Evolutionary conservation across 2,113 vertebrate species (phyloP), one percentile per base, ranked within the genome.

Genomic region (Channa argus): DNA sequence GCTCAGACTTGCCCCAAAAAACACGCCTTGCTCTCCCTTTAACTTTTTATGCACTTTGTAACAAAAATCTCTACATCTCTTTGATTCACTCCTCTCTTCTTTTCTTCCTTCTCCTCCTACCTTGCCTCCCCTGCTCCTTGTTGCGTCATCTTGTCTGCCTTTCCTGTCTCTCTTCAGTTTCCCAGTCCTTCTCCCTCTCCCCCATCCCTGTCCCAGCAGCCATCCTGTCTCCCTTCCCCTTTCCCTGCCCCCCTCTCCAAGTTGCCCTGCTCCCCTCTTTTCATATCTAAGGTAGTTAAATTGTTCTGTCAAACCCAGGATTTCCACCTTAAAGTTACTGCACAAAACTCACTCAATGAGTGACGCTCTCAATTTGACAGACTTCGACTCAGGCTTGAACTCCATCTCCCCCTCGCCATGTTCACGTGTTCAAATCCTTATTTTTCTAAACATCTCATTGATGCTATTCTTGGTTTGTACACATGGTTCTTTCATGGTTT

Each of bases 211-310:
- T 24, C 54, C 54, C 5, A 12, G 52, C 70, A 41, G 50, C 69
- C 8, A 4, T 46, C 69, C 69, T 12, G 39, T 41, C 39, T 41
- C 39, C 24, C 44, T 61, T 33, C 45, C 61, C 24, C 64, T 67
- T 10, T 90, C 91, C 85, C 87, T 89, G 83, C 81, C 86, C 12
- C 86, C 12, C 85, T 89, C 90, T 88, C 92, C 81, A 92, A 89
- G 74, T 87, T 91, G 87, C 90, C 90, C 87, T 82, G 70, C 53
- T 89, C 92, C 86, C 91, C 91, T 38, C 84, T 88, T 91, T 79
- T 87, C 92, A 89, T 90, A 82, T 82, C 90, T 94, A 85, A 93
- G 89, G 46, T 92, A 94, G 84, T 92, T 94, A 78, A 93, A 90
- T 90, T 90, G 89, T 86, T 92, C 89, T 52, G 84, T 93, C 85